Evolutionary conservation across 2,113 vertebrate species (phyloP), one percentile per base, ranked within the genome.

Genomic region (Odontophorus gujanensis): DNA sequence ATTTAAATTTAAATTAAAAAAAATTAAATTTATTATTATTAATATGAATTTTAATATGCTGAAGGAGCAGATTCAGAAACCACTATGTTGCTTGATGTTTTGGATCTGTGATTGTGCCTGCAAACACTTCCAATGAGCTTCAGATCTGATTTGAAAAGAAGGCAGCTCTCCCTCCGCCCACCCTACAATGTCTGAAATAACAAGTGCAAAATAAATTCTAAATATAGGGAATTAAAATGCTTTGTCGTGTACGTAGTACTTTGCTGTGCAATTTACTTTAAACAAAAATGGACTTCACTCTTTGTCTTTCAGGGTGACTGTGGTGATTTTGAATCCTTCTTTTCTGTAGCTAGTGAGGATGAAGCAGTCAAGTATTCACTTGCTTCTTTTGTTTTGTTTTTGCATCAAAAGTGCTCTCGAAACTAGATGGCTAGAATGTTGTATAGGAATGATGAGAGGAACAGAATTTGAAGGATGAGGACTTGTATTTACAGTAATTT

Each of bases 401-500:
- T n/a, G n/a, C 38, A 72, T 91, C 68, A 90, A 83, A 81, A 71
- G 4, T 59, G 36, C 81, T 92, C 66, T 76, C 45, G 80, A 87
- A 93, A 93, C 19, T 17, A 58, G 82, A 78, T 75, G 65, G 47
- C 24, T 93, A 57, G 75, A 84, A 78, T 75, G 22, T 66, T 51
- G 24, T 62, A 40, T 95, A 88, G 58, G 48, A 94, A 59, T 73
- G 55, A 79, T 91, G 63, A 78, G 63, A 58, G 80, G 34, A 91
- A 65, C 47, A 63, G 67, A 83, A 61, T 92, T 72, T 89, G 92
- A 81, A 91, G 81, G 93, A 89, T 7, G 50, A 95, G 67, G 67
- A 72, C 94, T 81, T 94, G 58, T 90, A 87, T 92, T 88, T 90
- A 69, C 5, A 3, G 66, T 77, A 75, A 81, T 86, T 93, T 71